Evolutionary conservation across 1,140 invertebrate species (phyloP).

Genomic region (Palaemon carinicauda): DNA sequence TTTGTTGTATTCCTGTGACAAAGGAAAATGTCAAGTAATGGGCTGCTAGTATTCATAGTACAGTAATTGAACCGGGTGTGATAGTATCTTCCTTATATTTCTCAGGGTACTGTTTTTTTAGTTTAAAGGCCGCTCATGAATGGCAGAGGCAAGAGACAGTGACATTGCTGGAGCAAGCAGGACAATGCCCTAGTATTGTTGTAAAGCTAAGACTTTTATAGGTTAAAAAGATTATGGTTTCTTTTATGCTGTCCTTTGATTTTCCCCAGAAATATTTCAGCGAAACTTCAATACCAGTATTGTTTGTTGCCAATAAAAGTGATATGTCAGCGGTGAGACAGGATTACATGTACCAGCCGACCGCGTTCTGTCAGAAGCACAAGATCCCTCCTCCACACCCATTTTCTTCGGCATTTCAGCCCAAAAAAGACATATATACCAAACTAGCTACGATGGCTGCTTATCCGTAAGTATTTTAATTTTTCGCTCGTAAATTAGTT

Average conservation of each 20-base stretch:
- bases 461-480: slow-evolving; percentile 88
- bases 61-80: no score
- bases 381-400: slow-evolving; percentile 90
- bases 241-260: neutral
- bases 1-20: no score
- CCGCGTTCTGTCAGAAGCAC: slow-evolving; percentile 91
- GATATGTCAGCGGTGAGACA: slow-evolving; percentile 85
- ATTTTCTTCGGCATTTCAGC: slow-evolving; percentile 76
- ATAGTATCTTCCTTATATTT: no score
- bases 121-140: no score
- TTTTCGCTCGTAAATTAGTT: neutral
- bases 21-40: neutral
- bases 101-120: no score
- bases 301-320: slow-evolving; percentile 91
- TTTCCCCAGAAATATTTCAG: slow-evolving; percentile 88
- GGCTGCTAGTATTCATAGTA: neutral
- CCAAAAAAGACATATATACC: slow-evolving; percentile 88
- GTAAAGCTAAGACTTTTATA: neutral
- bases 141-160: no score
- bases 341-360: slow-evolving; percentile 90
- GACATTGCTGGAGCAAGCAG: no score
- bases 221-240: neutral
- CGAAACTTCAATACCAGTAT: slow-evolving; percentile 92
- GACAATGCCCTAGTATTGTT: neutral
- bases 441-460: slow-evolving; percentile 98